A percentile compares a stretch with the other conserved stretches of the same genome.
These are phyloP conservation scores for Enteromius trimaculatus DNA, from an alignment of 2,797 vertebrate species.

Conservation along the genomic window DNA sequence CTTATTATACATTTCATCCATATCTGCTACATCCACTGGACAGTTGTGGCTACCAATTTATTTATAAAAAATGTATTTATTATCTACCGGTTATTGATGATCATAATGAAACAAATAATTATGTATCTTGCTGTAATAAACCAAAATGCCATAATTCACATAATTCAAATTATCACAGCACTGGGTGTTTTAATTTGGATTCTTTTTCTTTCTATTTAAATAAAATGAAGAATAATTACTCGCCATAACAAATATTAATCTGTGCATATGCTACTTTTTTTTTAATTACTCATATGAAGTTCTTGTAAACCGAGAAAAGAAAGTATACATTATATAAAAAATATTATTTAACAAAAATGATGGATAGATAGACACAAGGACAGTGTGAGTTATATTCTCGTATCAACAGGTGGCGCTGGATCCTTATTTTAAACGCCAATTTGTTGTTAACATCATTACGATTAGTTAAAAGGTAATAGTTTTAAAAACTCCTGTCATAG, in stretches of 20 bases:
- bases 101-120: background rate
- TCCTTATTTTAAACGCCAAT: constrained; percentile 14
- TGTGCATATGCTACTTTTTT: background rate
- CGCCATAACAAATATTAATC: background rate
- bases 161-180: background rate
- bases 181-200: background rate
- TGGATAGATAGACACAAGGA: background rate
- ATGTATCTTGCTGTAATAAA: background rate
- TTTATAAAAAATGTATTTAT: too few species aligned
- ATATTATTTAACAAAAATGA: constrained; percentile 3
- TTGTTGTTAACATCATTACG: background rate
- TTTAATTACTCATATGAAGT: background rate
- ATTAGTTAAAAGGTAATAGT: background rate
- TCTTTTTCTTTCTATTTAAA: background rate
- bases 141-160: background rate
- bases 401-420: constrained; percentile 65
- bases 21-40: background rate
- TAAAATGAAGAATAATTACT: background rate
- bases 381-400: background rate
- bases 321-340: background rate
- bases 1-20: background rate
- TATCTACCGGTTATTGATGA: background rate
- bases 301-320: background rate
- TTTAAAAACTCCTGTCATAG: background rate
- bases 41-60: too few species aligned